Conservation (phyloP, 2,797 vertebrate species). For the Channallabes apus region DNA sequence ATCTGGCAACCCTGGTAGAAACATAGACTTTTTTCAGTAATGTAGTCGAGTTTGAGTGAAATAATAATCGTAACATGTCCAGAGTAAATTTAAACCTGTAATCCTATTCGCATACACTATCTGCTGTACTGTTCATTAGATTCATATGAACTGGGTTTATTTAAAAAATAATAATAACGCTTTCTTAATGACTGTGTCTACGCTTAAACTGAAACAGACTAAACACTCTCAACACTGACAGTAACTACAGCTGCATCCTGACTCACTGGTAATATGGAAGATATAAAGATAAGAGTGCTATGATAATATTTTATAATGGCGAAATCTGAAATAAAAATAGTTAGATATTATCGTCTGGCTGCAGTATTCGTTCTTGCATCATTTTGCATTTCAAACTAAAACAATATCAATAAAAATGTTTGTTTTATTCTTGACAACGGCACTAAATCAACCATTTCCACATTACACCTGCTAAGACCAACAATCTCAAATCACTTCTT, state of each 20-base stretch:
- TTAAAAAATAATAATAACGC: not conserved
- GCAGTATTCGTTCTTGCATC: too few relatives aligned
- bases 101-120: not conserved
- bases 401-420: too few relatives aligned
- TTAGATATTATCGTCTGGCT: too few relatives aligned
- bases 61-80: not conserved
- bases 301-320: not conserved
- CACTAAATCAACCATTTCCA: not conserved
- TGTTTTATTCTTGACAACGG: too few relatives aligned
- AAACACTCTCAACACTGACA: not conserved
- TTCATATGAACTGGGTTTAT: not conserved
- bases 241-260: not conserved
- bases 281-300: not conserved
- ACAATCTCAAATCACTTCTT: not conserved
- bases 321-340: not conserved
- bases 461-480: not conserved
- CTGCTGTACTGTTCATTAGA: not conserved
- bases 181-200: not conserved
- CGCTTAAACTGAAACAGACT: not conserved
- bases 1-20: not conserved
- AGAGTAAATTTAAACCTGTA: not conserved
- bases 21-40: not conserved
- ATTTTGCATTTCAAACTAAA: too few relatives aligned
- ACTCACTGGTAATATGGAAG: not conserved
- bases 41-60: not conserved